Percentiles rank a stretch among this genome's conserved stretches.
These are phyloP conservation scores for Ooceraea biroi DNA, from an alignment of 1,140 invertebrate species.

Conservation along the genomic window DNA sequence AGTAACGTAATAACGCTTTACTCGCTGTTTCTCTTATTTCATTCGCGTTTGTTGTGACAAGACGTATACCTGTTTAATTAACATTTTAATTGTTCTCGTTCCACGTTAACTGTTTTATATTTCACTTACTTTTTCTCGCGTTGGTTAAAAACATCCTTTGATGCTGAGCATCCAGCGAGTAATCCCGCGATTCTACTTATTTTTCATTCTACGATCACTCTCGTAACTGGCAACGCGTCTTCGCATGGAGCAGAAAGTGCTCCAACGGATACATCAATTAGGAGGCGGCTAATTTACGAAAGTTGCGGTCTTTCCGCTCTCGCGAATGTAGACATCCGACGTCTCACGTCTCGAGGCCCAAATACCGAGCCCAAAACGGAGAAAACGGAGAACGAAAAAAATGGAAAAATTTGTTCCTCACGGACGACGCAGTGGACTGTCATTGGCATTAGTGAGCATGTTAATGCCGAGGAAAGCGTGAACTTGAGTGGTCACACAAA, in stretches of 20 bases:
- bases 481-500: constrained; percentile 18
- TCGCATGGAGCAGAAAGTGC: constrained; percentile 36
- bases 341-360: constrained; percentile 58
- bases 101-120: neutral
- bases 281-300: constrained; percentile 73
- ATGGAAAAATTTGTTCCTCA: constrained; percentile 1
- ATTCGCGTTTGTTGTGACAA: neutral
- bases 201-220: neutral
- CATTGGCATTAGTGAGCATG: constrained; percentile 66
- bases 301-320: constrained; percentile 75
- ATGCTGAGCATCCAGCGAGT: neutral
- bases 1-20: neutral
- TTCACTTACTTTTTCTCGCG: neutral
- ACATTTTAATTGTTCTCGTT: neutral
- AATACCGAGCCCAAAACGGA: no score
- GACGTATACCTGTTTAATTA: neutral
- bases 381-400: neutral
- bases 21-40: neutral
- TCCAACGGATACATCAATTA: constrained; percentile 78
- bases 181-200: no score
- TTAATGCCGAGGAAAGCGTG: constrained; percentile 61
- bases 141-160: neutral
- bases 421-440: constrained; percentile 1
- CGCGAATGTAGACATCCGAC: constrained; percentile 13
- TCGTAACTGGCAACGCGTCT: neutral